Evolutionary conservation across 1,140 invertebrate species (phyloP).

Genomic region (Stratiolaelaps scimitus): DNA sequence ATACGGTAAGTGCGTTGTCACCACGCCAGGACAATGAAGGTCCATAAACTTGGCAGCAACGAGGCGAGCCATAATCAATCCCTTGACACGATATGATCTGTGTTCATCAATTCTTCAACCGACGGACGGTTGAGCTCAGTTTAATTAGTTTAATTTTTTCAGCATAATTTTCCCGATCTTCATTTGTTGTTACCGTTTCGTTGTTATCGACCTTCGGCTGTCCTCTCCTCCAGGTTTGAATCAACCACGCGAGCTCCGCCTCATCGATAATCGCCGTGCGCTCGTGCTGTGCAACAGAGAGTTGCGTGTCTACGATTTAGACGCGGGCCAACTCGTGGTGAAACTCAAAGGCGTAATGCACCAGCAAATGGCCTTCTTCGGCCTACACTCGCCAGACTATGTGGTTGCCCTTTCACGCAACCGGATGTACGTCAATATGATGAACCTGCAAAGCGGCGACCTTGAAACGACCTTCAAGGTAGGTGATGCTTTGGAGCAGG

Average conservation of each 20-base stretch:
- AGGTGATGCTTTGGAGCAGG: slow-evolving; percentile 33
- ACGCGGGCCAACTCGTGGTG: slow-evolving; percentile 55
- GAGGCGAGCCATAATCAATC: too few relatives aligned
- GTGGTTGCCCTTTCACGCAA: slow-evolving; percentile 67
- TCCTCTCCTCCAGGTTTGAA: slow-evolving; percentile 35
- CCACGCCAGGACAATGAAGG: too few relatives aligned
- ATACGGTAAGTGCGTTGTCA: slow-evolving; percentile 47
- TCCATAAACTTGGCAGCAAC: too few relatives aligned
- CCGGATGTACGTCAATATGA: slow-evolving; percentile 77
- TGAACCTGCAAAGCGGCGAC: slow-evolving; percentile 65
- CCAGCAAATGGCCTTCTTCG: slow-evolving; percentile 78
- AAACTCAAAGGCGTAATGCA: slow-evolving; percentile 75
- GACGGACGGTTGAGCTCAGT: too few relatives aligned
- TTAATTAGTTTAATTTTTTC: too few relatives aligned
- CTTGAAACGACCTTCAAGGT: slow-evolving; percentile 70
- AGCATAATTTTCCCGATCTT: not conserved
- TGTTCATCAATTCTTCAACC: not conserved
- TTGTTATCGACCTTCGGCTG: not conserved
- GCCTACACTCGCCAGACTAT: slow-evolving; percentile 61
- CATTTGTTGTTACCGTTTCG: not conserved
- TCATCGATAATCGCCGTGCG: slow-evolving; percentile 52
- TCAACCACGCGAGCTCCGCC: slow-evolving; percentile 41
- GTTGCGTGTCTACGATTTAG: slow-evolving; percentile 61
- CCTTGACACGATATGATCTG: not conserved
- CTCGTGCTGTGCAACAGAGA: slow-evolving; percentile 66